phyloP scores from a whole-genome alignment of 2,888 invertebrate genomes.

The Sthenelais limicola region DNA sequence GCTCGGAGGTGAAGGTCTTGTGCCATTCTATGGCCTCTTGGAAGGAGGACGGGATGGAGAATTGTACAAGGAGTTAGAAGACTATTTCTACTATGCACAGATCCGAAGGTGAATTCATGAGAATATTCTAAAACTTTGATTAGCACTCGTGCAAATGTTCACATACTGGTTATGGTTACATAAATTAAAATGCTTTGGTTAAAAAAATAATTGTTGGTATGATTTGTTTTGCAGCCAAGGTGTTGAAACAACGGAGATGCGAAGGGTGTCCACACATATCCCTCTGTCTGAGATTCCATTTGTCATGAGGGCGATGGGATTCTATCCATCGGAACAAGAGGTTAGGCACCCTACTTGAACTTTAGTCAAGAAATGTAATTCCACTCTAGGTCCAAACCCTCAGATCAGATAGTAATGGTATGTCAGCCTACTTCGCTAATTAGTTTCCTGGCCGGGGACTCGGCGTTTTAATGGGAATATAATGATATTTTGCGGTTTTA shows the following conservation, averaged over 20 bases:
- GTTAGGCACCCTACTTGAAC: too few relatives aligned
- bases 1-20: conserved; percentile 71
- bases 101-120: conserved; percentile 75
- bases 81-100: conserved; percentile 85
- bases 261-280: conserved; percentile 78
- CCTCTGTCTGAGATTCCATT: conserved; percentile 81
- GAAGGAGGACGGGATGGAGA: conserved; percentile 82
- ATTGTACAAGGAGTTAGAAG: conserved; percentile 81
- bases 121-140: too few relatives aligned
- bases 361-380: conserved; percentile 8
- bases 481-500: too few relatives aligned
- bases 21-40: conserved; percentile 81
- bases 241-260: conserved; percentile 78
- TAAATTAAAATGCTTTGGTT: too few relatives aligned
- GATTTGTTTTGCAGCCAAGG: conserved; percentile 75
- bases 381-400: too few relatives aligned
- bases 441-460: too few relatives aligned
- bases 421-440: too few relatives aligned
- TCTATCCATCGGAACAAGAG: conserved; percentile 83
- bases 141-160: too few relatives aligned
- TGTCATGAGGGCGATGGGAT: conserved; percentile 83
- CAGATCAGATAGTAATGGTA: too few relatives aligned
- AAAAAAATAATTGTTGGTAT: too few relatives aligned
- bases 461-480: too few relatives aligned
- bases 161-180: too few relatives aligned